phyloP scores from a whole-genome alignment of 2,797 vertebrate species.

The Cyprinella venusta region DNA sequence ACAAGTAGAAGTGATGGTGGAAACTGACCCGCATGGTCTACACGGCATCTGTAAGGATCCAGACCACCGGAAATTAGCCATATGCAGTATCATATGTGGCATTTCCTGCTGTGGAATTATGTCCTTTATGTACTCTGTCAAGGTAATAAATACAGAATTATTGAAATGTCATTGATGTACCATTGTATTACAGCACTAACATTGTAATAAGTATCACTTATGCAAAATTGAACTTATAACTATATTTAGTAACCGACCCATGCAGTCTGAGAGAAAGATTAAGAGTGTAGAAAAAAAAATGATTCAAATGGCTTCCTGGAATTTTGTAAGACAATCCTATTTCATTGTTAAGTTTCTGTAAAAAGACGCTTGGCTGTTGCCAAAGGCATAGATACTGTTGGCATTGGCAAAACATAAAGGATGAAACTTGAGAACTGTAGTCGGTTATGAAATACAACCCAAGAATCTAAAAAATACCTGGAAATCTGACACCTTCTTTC shows the following conservation, averaged over 20 bases:
- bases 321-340: neutral
- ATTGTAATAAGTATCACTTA: neutral
- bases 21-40: accelerated
- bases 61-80: constrained; percentile 76
- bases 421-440: neutral
- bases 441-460: neutral
- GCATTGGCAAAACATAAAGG: neutral
- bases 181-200: neutral
- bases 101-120: constrained; percentile 81
- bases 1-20: neutral
- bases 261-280: neutral
- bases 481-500: constrained; percentile 9
- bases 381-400: neutral
- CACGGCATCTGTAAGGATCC: neutral
- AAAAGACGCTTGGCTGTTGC: neutral
- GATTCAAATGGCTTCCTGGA: neutral
- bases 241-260: neutral
- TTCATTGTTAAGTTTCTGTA: neutral
- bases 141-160: constrained; percentile 74
- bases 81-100: constrained; percentile 85
- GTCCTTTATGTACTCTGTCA: constrained; percentile 82
- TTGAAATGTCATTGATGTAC: neutral
- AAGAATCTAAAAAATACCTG: neutral
- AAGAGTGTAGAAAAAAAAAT: neutral
- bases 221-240: neutral